Evolutionary conservation across 2,113 vertebrate species (phyloP), one percentile per base, ranked within the genome.

Genomic region (Cephalophus harveyi): DNA sequence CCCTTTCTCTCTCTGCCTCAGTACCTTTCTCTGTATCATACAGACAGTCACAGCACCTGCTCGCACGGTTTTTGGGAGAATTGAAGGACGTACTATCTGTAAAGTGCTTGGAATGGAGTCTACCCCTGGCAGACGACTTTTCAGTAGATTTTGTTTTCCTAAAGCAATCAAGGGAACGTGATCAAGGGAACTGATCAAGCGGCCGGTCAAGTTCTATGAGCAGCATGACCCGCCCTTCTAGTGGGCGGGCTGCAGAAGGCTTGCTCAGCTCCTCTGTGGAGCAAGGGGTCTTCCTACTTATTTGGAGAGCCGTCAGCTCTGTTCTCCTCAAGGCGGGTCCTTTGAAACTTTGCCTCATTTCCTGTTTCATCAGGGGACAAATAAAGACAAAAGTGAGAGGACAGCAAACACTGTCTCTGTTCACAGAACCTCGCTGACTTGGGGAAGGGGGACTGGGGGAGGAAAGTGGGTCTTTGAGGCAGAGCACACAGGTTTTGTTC

Each of bases 351-450:
- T 89, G 21, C 17, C 10, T 23, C 30, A 17, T 95, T 79, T 7
- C 36, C 14, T 62, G 11, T 87, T 78, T 79, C 14, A 10, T 12
- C 40, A 46, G 36, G 25, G 15, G 57, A 52, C 12, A 59, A 43
- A 83, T 43, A 50, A n/a, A 59, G 43, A 50, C 1, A 14, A n/a
- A 14, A 46, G 28, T 28, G 46, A 57, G 71, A 54, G 7, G 8
- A 5, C 48, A 7, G 10, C 12, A 33, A 27, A 36, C 10, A 2
- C 8, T 40, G 0, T 21, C 11, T 64, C 28, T 52, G 1, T 50
- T 88, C 16, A 19, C 15, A 40, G 40, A 57, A 17, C 1, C 3
- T 2, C 11, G 0, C 19, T 62, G 9, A 90, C 36, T 5, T 30
- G 15, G 17, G 54, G 55, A 62, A 30, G 25, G 6, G 28, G 28